These are phyloP conservation scores for Scelioninae gen. 1 DNA, from an alignment of 2,888 invertebrate species.

Conservation along the genomic window DNA sequence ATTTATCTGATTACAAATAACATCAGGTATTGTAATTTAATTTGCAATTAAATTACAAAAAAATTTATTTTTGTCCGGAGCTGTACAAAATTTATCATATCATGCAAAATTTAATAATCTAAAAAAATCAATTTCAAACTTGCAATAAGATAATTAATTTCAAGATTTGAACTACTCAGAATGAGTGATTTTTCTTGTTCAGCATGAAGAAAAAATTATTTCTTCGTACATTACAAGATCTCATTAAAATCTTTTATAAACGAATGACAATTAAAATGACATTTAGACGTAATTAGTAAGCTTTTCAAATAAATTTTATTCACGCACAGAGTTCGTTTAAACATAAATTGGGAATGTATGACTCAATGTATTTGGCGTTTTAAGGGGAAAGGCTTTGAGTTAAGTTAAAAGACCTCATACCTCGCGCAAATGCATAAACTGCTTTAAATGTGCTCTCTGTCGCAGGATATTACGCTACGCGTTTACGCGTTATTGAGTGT, in stretches of 20 bases:
- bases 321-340: slow-evolving; percentile 11
- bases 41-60: too few species aligned
- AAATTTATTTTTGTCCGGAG: too few species aligned
- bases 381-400: slow-evolving; percentile 70
- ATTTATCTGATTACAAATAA: not conserved
- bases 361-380: slow-evolving; percentile 57
- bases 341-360: slow-evolving; percentile 54
- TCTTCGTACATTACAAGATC: not conserved
- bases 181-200: too few species aligned
- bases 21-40: too few species aligned
- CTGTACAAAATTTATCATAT: too few species aligned
- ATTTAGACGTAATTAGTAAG: slow-evolving; percentile 33
- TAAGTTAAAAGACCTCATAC: slow-evolving; percentile 73
- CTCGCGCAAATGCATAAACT: slow-evolving; percentile 71
- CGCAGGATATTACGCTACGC: slow-evolving; percentile 72
- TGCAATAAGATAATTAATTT: not conserved
- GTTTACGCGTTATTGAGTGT: slow-evolving; percentile 61
- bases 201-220: not conserved
- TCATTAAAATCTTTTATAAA: slow-evolving; percentile 10
- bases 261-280: slow-evolving; percentile 19
- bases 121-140: too few species aligned
- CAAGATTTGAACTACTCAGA: too few species aligned
- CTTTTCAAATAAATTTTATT: slow-evolving; percentile 15
- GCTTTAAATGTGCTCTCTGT: slow-evolving; percentile 72
- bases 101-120: too few species aligned